A percentile compares a stretch with the other conserved stretches of the same genome.
Evolutionary conservation across 2,888 invertebrate genomes (phyloP).

Genomic region (Epinotia brunnichana): DNA sequence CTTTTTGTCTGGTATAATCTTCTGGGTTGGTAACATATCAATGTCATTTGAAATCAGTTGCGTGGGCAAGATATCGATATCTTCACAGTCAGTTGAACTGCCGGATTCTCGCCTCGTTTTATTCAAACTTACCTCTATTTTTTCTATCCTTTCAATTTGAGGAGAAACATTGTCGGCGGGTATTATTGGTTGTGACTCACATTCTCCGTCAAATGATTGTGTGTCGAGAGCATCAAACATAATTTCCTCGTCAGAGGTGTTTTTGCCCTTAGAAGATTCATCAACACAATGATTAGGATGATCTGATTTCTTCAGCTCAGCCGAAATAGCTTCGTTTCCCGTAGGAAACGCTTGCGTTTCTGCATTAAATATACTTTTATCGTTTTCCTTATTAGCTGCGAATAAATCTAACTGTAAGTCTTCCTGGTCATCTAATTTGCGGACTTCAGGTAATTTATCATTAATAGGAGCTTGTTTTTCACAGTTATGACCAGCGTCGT

Average conservation of each 20-base stretch:
- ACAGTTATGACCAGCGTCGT: slow-evolving; percentile 47
- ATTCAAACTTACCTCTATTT: slow-evolving; percentile 46
- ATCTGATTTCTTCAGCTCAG: slow-evolving; percentile 20
- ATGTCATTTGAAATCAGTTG: slow-evolving; percentile 54
- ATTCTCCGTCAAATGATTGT: slow-evolving; percentile 56
- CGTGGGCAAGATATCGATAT: slow-evolving; percentile 57
- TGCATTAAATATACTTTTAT: slow-evolving; percentile 53
- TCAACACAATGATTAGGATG: slow-evolving; percentile 43
- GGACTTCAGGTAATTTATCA: slow-evolving; percentile 59
- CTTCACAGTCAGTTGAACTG: slow-evolving; percentile 64
- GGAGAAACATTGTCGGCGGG: slow-evolving; percentile 47
- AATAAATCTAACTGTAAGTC: slow-evolving; percentile 64
- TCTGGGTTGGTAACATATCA: slow-evolving; percentile 58
- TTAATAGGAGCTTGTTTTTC: slow-evolving; percentile 51
- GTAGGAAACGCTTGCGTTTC: slow-evolving; percentile 49
- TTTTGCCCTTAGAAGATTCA: slow-evolving; percentile 47
- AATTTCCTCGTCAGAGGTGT: slow-evolving; percentile 66
- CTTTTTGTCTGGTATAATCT: slow-evolving; percentile 48
- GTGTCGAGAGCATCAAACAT: slow-evolving; percentile 67
- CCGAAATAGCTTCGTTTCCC: slow-evolving; percentile 40
- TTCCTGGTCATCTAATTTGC: slow-evolving; percentile 60
- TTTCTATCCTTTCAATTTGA: slow-evolving; percentile 47
- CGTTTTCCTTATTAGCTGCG: slow-evolving; percentile 61
- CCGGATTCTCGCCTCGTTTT: slow-evolving; percentile 51
- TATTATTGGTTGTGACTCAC: slow-evolving; percentile 68